These are phyloP conservation scores for Fissipunctia ypsillon DNA, from an alignment of 2,888 invertebrate species.

Conservation along the genomic window DNA sequence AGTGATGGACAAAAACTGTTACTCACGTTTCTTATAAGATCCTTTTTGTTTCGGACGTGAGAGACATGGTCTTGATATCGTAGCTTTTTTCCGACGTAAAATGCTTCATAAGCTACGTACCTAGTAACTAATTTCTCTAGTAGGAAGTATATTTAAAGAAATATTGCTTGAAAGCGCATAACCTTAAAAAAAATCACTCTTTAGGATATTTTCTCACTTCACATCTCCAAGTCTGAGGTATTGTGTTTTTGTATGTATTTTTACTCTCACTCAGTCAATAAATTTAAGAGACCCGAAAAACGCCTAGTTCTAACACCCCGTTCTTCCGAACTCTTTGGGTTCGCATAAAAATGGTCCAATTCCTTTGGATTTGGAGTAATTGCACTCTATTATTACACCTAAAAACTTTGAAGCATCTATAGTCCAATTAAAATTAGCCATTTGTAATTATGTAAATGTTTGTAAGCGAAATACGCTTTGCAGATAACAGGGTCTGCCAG, in stretches of 20 bases:
- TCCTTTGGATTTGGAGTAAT: background rate
- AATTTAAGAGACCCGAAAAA: background rate
- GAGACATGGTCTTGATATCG: slow-evolving; percentile 71
- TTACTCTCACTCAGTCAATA: too few species aligned
- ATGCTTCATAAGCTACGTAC: background rate
- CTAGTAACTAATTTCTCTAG: background rate
- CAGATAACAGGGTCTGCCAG: slow-evolving; percentile 78
- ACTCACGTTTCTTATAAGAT: slow-evolving; percentile 77
- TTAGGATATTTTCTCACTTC: too few species aligned
- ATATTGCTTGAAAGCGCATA: too few species aligned
- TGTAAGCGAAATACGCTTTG: slow-evolving; percentile 76
- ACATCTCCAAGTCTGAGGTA: too few species aligned
- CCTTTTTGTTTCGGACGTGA: slow-evolving; percentile 75
- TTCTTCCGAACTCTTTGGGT: background rate
- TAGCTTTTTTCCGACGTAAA: slow-evolving; percentile 15
- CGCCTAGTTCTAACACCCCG: too few species aligned
- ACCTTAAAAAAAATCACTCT: too few species aligned
- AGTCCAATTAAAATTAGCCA: slow-evolving; percentile 76
- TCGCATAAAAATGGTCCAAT: background rate
- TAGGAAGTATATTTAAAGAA: too few species aligned
- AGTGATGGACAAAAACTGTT: slow-evolving; percentile 82
- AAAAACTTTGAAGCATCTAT: slow-evolving; percentile 56
- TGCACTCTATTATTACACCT: slow-evolving; percentile 18
- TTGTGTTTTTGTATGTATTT: too few species aligned
- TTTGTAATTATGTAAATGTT: slow-evolving; percentile 83